Conservation (phyloP, 2,113 vertebrate genomes). For the Sula dactylatra region DNA sequence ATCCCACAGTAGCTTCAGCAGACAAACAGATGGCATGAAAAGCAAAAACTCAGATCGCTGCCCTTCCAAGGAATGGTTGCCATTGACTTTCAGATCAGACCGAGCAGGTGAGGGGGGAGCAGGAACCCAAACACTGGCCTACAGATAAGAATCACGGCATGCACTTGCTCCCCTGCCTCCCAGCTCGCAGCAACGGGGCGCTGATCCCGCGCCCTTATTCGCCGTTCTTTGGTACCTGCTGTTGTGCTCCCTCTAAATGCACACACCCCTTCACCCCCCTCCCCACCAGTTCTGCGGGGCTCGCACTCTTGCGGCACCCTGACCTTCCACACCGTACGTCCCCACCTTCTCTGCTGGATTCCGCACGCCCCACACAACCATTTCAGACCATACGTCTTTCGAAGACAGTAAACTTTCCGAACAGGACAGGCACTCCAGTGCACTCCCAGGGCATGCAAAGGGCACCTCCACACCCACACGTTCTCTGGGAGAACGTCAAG, state of each 20-base stretch:
- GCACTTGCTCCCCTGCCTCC: neutral
- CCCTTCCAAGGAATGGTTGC: neutral
- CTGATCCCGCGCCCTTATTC: neutral
- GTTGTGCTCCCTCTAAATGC: accelerated
- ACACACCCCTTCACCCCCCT: neutral
- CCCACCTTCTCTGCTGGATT: neutral
- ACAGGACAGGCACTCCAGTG: neutral
- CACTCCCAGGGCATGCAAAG: neutral
- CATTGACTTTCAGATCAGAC: neutral
- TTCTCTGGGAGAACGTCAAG: neutral
- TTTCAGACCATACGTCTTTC: neutral
- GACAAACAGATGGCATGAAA: neutral
- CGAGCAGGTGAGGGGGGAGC: neutral
- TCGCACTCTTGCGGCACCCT: neutral
- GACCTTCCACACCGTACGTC: neutral
- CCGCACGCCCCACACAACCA: neutral
- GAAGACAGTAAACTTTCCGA: neutral
- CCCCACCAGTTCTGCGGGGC: accelerated
- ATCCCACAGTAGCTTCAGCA: neutral
- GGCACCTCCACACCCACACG: neutral
- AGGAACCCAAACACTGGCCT: neutral
- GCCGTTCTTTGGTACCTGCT: neutral
- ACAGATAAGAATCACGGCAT: accelerated
- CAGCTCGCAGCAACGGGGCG: neutral
- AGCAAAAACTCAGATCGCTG: neutral